Percentiles rank a stretch among this genome's conserved stretches.
phyloP scores from a whole-genome alignment of 30 jellyfish, hydroid and myxozoan genomes.

The Cassiopea xamachana region DNA sequence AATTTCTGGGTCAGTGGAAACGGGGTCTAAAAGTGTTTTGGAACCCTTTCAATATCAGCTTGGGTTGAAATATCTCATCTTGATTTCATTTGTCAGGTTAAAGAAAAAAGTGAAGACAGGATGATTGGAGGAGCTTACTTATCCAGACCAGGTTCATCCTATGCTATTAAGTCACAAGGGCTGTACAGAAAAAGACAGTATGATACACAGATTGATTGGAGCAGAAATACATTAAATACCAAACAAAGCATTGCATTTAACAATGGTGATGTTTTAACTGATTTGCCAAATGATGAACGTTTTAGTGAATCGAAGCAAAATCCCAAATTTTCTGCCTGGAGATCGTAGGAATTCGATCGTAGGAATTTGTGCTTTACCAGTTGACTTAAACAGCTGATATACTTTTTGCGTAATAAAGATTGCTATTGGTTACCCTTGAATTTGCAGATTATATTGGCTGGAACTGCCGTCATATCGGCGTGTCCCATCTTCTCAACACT shows the following conservation, averaged over 20 bases:
- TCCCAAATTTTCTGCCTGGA: constrained; percentile 48
- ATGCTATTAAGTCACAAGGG: constrained; percentile 46
- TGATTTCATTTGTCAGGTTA: neutral
- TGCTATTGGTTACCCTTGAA: too few species aligned
- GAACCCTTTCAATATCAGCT: too few species aligned
- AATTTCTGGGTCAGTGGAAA: too few species aligned
- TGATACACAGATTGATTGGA: neutral
- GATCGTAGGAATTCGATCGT: neutral
- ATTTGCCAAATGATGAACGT: neutral
- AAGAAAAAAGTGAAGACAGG: constrained; percentile 5
- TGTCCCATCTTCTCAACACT: too few species aligned
- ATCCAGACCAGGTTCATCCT: constrained; percentile 71
- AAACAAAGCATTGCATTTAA: constrained; percentile 33
- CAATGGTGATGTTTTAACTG: constrained; percentile 38
- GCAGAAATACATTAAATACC: neutral
- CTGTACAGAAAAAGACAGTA: neutral
- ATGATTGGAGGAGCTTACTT: constrained; percentile 26
- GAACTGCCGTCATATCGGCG: too few species aligned
- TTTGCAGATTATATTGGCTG: too few species aligned
- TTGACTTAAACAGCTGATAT: too few species aligned
- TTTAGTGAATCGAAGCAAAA: neutral
- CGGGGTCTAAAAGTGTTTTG: too few species aligned
- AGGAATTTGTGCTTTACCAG: neutral
- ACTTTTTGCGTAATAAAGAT: too few species aligned
- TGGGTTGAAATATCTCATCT: neutral